phyloP scores from a whole-genome alignment of 2,888 invertebrate species.

The Helicoverpa assulta region DNA sequence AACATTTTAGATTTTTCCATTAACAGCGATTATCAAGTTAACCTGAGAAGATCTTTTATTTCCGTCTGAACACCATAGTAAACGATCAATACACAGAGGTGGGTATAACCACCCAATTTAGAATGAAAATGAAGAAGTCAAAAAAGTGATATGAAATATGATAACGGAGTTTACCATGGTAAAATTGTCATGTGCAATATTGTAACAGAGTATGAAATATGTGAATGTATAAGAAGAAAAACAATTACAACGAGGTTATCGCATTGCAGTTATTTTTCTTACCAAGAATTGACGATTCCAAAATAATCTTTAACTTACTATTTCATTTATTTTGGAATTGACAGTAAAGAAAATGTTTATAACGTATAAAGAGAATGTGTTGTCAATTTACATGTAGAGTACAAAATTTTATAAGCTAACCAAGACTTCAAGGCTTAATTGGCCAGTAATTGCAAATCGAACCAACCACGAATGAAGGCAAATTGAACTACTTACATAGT shows the following conservation, averaged over 20 bases:
- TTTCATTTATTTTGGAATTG: neutral
- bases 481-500: too few species aligned
- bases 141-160: neutral
- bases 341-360: neutral
- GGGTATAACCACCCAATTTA: neutral
- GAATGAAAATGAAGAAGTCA: neutral
- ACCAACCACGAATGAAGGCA: too few species aligned
- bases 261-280: neutral
- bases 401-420: too few species aligned
- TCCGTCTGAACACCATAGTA: constrained; percentile 5
- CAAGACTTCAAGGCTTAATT: too few species aligned
- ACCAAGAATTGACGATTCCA: constrained; percentile 1
- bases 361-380: neutral
- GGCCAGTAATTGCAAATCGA: too few species aligned
- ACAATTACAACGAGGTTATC: neutral
- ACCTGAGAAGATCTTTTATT: neutral
- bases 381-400: constrained; percentile 11
- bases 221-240: neutral
- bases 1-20: too few species aligned
- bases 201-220: neutral
- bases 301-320: neutral
- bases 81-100: neutral
- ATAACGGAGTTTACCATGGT: constrained; percentile 14
- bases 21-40: neutral
- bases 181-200: neutral